Conservation (phyloP, 2,113 vertebrate genomes). For the Empidonax traillii region DNA sequence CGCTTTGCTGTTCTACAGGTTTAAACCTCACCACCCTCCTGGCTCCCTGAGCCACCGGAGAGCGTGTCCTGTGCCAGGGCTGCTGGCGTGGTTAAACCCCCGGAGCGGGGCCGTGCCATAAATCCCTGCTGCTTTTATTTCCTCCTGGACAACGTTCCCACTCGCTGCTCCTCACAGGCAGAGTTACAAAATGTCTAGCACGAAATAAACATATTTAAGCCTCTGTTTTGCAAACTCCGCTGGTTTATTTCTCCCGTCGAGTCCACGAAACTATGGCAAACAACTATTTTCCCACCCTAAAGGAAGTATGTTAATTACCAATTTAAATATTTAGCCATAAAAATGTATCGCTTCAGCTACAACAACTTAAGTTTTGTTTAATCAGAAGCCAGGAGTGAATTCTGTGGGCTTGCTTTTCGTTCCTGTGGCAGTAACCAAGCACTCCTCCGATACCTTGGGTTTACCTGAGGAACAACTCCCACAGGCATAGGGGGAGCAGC, state of each 20-base stretch:
- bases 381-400: background rate
- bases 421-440: background rate
- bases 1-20: background rate
- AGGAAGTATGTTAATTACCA: background rate
- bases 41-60: fast-evolving
- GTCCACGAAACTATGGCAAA: background rate
- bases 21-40: background rate
- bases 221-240: background rate
- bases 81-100: background rate
- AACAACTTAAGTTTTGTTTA: background rate
- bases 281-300: background rate
- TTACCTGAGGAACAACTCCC: background rate
- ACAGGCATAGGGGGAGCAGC: background rate
- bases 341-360: background rate
- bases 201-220: background rate
- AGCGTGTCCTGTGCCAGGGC: background rate
- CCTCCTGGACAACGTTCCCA: background rate
- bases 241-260: background rate
- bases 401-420: fast-evolving
- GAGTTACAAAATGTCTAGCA: background rate
- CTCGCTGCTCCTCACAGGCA: background rate
- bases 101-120: fast-evolving
- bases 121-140: background rate
- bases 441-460: background rate
- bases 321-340: background rate